Conservation (phyloP, 2,113 vertebrate genomes). For the Actenoides hombroni region DNA sequence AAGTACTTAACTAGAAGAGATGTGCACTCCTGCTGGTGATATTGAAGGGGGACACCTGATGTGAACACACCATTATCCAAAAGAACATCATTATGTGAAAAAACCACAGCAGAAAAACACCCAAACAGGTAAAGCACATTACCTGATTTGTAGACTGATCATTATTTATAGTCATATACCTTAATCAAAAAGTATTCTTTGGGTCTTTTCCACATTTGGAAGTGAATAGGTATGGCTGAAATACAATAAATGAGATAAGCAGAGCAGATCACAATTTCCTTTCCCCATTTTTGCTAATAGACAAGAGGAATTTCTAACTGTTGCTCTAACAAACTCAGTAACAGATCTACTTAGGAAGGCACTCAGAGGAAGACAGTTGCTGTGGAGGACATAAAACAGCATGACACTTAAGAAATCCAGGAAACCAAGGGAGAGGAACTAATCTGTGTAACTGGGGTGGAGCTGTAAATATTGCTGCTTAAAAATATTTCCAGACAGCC, state of each 20-base stretch:
- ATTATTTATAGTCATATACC: not conserved
- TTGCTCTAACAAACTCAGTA: not conserved
- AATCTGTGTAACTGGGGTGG: not conserved
- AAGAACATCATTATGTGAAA: not conserved
- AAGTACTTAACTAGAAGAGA: not conserved
- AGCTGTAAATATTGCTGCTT: not conserved
- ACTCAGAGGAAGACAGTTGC: not conserved
- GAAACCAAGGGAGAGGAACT: not conserved
- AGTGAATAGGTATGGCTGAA: not conserved
- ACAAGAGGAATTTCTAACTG: not conserved
- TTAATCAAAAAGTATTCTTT: not conserved
- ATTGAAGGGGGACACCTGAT: not conserved
- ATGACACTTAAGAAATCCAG: not conserved
- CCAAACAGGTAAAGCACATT: not conserved
- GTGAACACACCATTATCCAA: not conserved
- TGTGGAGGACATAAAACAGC: not conserved
- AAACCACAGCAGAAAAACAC: not conserved
- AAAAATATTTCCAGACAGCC: not conserved
- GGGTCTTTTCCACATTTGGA: not conserved
- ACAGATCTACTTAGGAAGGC: not conserved
- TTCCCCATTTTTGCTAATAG: not conserved
- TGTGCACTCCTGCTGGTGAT: not conserved
- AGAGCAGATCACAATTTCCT: not conserved
- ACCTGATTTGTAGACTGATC: not conserved
- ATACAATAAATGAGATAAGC: not conserved